These are phyloP conservation scores for Benitochromis conjunctus DNA, from an alignment of 2,113 vertebrate species.

Conservation along the genomic window DNA sequence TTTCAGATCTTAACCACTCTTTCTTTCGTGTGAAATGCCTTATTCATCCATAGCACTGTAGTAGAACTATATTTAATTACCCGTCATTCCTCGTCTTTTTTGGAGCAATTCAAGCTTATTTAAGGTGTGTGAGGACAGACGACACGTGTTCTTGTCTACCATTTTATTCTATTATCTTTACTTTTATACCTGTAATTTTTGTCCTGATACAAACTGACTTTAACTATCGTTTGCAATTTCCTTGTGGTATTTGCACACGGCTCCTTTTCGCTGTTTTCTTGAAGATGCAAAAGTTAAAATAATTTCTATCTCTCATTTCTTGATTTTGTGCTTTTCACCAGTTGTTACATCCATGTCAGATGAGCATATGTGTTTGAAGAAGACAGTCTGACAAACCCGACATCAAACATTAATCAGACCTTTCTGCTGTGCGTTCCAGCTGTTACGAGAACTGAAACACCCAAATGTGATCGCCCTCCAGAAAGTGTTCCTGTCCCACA, in stretches of 20 bases:
- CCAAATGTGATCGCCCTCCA: slow-evolving; percentile 98
- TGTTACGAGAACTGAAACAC: slow-evolving; percentile 95
- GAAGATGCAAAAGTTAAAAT: background rate
- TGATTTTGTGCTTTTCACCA: background rate
- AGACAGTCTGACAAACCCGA: background rate
- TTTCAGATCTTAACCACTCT: background rate
- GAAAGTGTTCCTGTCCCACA: slow-evolving; percentile 98
- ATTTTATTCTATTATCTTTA: background rate
- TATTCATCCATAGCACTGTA: background rate
- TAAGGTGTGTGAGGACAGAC: background rate
- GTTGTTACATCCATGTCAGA: background rate
- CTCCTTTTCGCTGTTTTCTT: background rate
- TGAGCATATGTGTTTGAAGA: background rate
- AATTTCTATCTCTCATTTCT: background rate
- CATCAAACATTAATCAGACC: background rate
- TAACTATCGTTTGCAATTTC: too few relatives aligned
- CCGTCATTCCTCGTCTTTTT: background rate
- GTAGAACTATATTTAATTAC: background rate
- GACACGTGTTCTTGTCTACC: background rate
- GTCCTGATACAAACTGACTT: background rate
- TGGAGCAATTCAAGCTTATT: background rate
- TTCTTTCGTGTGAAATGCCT: background rate
- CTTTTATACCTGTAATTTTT: background rate
- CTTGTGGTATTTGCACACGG: background rate
- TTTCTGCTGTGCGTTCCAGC: slow-evolving; percentile 76